phyloP scores from a whole-genome alignment of 1,140 invertebrate genomes.

The Dreissena rostriformis region DNA sequence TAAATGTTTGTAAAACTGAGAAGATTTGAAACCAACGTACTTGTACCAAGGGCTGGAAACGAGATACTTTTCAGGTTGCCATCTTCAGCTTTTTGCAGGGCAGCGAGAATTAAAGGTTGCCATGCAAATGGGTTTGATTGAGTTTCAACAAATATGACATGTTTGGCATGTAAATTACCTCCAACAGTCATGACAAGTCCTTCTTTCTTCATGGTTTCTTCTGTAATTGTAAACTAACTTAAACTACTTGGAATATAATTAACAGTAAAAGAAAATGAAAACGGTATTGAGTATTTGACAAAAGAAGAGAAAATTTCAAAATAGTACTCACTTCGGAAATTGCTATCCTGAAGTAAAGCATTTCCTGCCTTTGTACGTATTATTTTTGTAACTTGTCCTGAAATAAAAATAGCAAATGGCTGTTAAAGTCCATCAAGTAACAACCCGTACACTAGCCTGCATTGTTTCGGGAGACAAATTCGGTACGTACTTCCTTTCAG shows the following conservation, averaged over 20 bases:
- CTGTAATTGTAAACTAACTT: slow-evolving; percentile 12
- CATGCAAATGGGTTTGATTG: not conserved
- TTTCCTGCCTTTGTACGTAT: not conserved
- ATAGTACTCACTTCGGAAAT: not conserved
- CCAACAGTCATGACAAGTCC: slow-evolving; percentile 10
- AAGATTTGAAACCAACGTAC: not conserved
- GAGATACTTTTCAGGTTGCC: slow-evolving; percentile 10
- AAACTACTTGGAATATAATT: not conserved
- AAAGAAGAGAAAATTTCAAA: too few species aligned
- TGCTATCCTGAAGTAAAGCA: not conserved
- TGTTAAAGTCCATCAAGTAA: too few species aligned
- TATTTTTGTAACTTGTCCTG: too few species aligned
- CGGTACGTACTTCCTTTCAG: too few species aligned
- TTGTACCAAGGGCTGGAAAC: slow-evolving; percentile 39
- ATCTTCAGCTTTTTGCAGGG: slow-evolving; percentile 17
- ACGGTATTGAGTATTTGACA: not conserved
- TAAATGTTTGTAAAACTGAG: too few species aligned
- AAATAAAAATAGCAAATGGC: too few species aligned
- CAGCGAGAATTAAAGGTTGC: not conserved
- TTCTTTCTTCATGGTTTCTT: not conserved
- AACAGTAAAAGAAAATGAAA: not conserved
- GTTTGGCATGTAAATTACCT: not conserved
- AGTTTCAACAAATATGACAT: slow-evolving; percentile 10
- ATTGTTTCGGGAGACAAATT: too few species aligned
- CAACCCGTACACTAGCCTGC: too few species aligned